Evolutionary conservation across 1,140 invertebrate genomes (phyloP).

Genomic region (Archivesica marissinica): DNA sequence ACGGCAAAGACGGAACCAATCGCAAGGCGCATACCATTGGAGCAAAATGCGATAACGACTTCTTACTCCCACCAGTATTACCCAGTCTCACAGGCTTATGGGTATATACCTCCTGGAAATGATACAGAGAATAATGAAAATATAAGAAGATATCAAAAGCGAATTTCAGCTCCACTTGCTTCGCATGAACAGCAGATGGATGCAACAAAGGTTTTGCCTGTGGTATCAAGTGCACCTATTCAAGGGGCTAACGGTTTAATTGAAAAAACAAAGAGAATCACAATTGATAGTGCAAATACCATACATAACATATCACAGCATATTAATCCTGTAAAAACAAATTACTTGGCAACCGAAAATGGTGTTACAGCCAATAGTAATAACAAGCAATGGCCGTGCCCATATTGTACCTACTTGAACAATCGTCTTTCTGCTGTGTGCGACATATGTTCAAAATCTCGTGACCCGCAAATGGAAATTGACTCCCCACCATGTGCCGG

Average conservation of each 20-base stretch:
- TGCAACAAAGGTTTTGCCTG: conserved; percentile 1
- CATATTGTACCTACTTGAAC: conserved; percentile 36
- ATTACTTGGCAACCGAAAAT: neutral
- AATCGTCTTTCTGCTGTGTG: neutral
- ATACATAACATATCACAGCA: neutral
- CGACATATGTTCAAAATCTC: conserved; percentile 52
- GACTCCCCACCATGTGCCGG: conserved; percentile 19
- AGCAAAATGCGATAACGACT: neutral
- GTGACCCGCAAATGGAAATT: conserved; percentile 9
- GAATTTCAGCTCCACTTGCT: neutral
- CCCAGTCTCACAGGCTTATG: neutral
- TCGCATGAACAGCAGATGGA: neutral
- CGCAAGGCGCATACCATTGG: neutral
- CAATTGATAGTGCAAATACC: neutral
- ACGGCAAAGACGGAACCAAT: conserved; percentile 21
- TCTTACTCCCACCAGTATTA: no score
- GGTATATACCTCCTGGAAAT: neutral
- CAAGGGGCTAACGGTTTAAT: neutral
- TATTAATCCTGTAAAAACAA: neutral
- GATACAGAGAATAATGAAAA: neutral
- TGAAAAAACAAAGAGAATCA: neutral
- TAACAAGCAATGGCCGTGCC: conserved; percentile 20
- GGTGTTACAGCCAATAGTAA: no score
- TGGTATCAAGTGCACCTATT: neutral
- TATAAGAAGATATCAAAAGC: neutral